These are phyloP conservation scores for Cataglyphis hispanica DNA, from an alignment of 1,140 invertebrate genomes.

Conservation along the genomic window DNA sequence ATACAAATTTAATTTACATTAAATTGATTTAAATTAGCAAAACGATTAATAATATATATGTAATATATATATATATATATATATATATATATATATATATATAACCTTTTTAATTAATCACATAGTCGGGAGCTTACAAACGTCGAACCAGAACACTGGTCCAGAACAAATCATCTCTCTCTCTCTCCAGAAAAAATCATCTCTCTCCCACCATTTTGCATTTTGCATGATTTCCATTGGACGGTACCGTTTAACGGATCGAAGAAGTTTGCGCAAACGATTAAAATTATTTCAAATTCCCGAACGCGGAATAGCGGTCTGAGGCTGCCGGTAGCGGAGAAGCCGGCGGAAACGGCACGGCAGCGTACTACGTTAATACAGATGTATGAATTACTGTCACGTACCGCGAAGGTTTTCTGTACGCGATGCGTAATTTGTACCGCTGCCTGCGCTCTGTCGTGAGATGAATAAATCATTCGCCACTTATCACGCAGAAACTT, in stretches of 20 bases:
- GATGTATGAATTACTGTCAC: constrained; percentile 77
- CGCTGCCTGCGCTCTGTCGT: constrained; percentile 69
- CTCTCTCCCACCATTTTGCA: constrained; percentile 11
- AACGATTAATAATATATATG: background rate
- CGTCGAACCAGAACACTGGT: too few relatives aligned
- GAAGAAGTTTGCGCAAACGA: constrained; percentile 62
- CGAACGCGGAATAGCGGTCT: constrained; percentile 38
- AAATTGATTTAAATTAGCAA: constrained; percentile 13
- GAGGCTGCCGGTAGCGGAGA: background rate
- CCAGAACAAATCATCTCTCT: constrained; percentile 18
- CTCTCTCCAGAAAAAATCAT: too few relatives aligned
- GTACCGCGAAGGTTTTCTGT: constrained; percentile 75
- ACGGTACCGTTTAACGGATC: constrained; percentile 12
- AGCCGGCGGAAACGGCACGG: constrained; percentile 2
- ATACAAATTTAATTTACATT: background rate
- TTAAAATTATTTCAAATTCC: constrained; percentile 53
- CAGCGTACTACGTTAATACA: constrained; percentile 66
- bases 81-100: background rate
- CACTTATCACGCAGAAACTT: constrained; percentile 76
- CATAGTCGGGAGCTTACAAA: background rate
- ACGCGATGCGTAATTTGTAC: constrained; percentile 77
- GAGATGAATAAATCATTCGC: constrained; percentile 76
- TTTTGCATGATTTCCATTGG: constrained; percentile 19
- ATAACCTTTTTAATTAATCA: constrained; percentile 33
- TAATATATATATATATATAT: constrained; percentile 12